phyloP scores from a whole-genome alignment of 2,797 vertebrate species.

The Orientallactaga sibirica region DNA sequence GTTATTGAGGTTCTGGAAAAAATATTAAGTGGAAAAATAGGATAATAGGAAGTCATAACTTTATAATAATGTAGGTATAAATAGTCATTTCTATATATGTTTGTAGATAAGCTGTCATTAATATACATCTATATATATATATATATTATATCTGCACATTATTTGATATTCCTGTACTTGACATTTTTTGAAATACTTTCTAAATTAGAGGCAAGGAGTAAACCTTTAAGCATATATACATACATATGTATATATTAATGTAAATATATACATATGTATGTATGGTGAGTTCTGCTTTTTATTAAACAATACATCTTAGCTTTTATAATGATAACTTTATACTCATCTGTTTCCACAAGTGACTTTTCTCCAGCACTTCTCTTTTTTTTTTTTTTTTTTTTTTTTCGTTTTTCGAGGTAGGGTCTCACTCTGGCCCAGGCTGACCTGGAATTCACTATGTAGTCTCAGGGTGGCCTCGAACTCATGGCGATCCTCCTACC shows the following conservation, averaged over 20 bases:
- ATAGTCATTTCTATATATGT: not conserved
- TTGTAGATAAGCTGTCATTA: no score
- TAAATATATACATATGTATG: not conserved
- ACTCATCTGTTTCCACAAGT: not conserved
- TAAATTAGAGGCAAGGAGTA: not conserved
- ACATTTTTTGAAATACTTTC: not conserved
- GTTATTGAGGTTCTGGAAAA: not conserved
- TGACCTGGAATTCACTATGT: no score
- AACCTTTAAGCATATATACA: not conserved
- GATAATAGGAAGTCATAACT: not conserved
- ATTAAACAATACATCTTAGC: not conserved
- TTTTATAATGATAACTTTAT: conserved; percentile 33
- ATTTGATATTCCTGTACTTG: not conserved
- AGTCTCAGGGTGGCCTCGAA: no score
- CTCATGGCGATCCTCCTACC: no score
- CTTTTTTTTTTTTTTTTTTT: no score
- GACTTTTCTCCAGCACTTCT: conserved; percentile 11
- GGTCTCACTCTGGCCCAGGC: no score
- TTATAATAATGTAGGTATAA: not conserved
- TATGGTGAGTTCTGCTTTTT: not conserved
- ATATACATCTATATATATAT: no score
- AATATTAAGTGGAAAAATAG: not conserved
- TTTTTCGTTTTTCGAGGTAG: no score
- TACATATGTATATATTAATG: no score
- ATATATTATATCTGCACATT: no score